phyloP scores from a whole-genome alignment of 2,797 vertebrate species.

The Eulemur mongoz region DNA sequence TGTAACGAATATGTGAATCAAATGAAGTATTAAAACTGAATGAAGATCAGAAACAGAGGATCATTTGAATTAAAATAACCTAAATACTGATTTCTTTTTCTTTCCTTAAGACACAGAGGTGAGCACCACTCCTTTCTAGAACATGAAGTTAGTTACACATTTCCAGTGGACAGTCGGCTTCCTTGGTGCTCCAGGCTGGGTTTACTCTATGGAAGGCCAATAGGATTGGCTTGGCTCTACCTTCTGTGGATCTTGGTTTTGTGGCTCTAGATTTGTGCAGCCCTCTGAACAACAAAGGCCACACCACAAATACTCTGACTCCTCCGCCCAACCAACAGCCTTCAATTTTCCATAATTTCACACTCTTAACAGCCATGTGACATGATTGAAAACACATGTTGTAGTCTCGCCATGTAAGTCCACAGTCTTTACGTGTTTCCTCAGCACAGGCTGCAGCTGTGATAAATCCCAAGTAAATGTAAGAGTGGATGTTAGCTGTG shows the following conservation, averaged over 20 bases:
- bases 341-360: background rate
- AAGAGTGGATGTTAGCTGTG: background rate
- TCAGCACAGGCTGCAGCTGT: background rate
- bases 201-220: background rate
- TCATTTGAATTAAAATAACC: background rate
- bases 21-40: background rate
- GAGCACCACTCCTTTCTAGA: background rate
- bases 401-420: background rate
- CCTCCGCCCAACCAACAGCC: background rate
- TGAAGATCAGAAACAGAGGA: background rate
- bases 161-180: background rate
- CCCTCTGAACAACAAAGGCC: background rate
- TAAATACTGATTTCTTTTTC: background rate
- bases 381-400: background rate
- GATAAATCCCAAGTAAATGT: background rate
- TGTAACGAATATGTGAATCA: background rate
- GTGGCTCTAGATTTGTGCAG: background rate
- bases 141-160: background rate
- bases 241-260: background rate
- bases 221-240: background rate
- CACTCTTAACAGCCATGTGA: background rate
- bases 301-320: background rate
- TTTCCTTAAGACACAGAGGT: background rate
- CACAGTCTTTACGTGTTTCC: background rate
- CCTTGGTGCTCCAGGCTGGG: background rate